Conservation (phyloP, 2,888 invertebrate genomes). For the Tyria jacobaeae region DNA sequence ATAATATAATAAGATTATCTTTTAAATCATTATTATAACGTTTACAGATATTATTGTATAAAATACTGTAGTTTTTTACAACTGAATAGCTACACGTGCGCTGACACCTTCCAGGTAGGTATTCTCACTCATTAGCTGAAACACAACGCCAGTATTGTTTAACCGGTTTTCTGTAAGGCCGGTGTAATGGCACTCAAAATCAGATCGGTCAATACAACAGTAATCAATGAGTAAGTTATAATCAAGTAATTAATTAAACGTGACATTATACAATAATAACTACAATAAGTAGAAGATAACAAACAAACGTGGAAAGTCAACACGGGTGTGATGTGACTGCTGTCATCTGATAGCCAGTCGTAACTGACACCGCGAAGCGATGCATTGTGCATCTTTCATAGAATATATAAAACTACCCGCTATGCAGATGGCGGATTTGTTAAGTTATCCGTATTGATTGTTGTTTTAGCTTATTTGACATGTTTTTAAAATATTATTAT, state of each 20-base stretch:
- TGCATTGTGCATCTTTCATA: conserved; percentile 72
- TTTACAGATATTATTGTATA: too few relatives aligned
- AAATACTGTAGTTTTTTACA: too few relatives aligned
- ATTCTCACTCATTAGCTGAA: too few relatives aligned
- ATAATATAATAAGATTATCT: too few relatives aligned
- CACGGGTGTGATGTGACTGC: conserved; percentile 65
- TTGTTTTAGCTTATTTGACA: neutral
- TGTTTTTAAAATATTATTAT: too few relatives aligned
- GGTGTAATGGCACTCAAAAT: too few relatives aligned
- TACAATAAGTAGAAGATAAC: conserved; percentile 59
- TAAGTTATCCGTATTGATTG: neutral
- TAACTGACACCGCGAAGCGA: conserved; percentile 73
- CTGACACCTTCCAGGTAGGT: too few relatives aligned
- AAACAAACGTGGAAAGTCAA: conserved; percentile 67
- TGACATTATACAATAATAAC: conserved; percentile 47
- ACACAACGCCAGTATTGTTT: too few relatives aligned
- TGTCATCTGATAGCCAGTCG: conserved; percentile 71
- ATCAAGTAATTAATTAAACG: neutral
- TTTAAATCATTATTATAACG: too few relatives aligned
- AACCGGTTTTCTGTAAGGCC: too few relatives aligned
- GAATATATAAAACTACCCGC: conserved; percentile 42
- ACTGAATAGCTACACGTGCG: too few relatives aligned
- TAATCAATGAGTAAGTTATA: neutral
- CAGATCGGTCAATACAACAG: too few relatives aligned
- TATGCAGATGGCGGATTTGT: conserved; percentile 27